These are phyloP conservation scores for Cenopis cana DNA, from an alignment of 2,888 invertebrate species.

Conservation along the genomic window DNA sequence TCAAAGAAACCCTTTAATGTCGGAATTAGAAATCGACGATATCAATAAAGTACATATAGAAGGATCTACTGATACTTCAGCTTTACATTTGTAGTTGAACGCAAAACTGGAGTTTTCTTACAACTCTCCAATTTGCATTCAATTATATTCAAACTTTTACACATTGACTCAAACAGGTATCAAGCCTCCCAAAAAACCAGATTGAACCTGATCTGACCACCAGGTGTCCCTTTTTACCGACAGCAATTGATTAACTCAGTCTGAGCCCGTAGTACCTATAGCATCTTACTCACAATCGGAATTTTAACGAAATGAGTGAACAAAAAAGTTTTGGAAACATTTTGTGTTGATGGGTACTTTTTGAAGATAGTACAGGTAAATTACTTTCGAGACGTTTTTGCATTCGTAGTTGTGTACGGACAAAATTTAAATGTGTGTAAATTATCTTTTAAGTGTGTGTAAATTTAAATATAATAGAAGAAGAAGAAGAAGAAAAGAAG, in stretches of 20 bases:
- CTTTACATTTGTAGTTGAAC: no score
- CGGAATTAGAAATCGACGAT: no score
- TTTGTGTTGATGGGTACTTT: not conserved
- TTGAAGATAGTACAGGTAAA: not conserved
- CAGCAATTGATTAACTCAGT: slow-evolving; percentile 26
- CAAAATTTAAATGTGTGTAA: no score
- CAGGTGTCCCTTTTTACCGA: slow-evolving; percentile 35
- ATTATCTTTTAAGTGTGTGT: no score
- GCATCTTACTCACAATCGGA: slow-evolving; percentile 21
- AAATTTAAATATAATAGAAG: no score
- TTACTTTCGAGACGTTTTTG: no score
- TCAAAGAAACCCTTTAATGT: no score
- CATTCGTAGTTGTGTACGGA: no score
- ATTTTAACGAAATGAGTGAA: slow-evolving; percentile 6
- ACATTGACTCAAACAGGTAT: slow-evolving; percentile 1
- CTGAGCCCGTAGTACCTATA: not conserved
- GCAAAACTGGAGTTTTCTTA: no score
- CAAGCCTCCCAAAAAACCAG: slow-evolving; percentile 15
- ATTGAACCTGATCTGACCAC: slow-evolving; percentile 3
- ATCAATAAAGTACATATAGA: no score
- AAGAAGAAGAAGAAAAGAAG: no score
- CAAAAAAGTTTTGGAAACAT: not conserved
- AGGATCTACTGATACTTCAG: no score
- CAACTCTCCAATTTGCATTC: not conserved
- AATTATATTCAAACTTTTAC: not conserved